Percentiles rank a stretch among this genome's conserved stretches.
Conservation (phyloP, 2,113 vertebrate genomes). For the Alosa alosa region DNA sequence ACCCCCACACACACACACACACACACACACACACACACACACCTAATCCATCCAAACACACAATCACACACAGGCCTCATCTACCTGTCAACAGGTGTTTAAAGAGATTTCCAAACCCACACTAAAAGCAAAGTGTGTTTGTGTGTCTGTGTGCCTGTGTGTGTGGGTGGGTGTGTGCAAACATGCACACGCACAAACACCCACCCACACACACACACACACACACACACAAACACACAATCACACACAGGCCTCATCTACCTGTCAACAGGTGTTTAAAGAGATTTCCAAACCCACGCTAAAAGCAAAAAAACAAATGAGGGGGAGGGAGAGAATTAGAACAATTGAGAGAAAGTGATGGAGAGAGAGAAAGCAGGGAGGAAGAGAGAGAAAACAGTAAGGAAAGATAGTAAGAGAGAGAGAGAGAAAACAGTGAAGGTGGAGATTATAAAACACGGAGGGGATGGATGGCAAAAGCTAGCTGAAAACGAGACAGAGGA, state of each 20-base stretch:
- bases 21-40: not conserved
- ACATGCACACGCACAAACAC: too few species aligned
- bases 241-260: not conserved
- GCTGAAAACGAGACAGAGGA: not conserved
- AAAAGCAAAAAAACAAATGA: constrained; percentile 31
- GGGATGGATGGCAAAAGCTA: not conserved
- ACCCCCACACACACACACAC: too few species aligned
- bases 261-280: constrained; percentile 8
- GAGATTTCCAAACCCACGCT: constrained; percentile 19
- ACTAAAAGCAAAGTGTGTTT: not conserved
- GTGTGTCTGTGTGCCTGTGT: too few species aligned
- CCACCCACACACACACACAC: too few species aligned
- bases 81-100: not conserved
- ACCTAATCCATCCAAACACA: too few species aligned
- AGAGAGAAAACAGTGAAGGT: not conserved
- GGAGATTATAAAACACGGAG: not conserved
- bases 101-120: constrained; percentile 23
- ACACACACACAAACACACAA: too few species aligned
- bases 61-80: not conserved
- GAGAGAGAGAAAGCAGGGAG: not conserved
- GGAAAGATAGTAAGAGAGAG: constrained; percentile 15
- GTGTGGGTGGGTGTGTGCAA: too few species aligned
- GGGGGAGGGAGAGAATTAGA: not conserved
- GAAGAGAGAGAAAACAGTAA: not conserved
- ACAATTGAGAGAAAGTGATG: not conserved